phyloP scores from a whole-genome alignment of 1,140 invertebrate species.

The Ladona fulva region DNA sequence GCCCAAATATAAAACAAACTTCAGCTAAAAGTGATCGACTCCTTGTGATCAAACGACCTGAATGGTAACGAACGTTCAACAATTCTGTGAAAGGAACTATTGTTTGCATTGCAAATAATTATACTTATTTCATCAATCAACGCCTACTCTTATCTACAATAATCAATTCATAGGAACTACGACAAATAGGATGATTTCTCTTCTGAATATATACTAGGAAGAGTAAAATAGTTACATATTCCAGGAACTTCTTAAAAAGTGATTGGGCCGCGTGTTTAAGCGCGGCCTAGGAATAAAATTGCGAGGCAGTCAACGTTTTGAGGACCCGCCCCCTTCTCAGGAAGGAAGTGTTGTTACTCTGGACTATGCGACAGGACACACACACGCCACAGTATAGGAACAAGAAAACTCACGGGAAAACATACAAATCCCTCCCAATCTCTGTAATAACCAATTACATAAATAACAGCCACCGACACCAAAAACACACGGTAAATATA shows the following conservation, averaged over 20 bases:
- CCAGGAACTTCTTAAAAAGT: neutral
- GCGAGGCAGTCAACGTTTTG: neutral
- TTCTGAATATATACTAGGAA: neutral
- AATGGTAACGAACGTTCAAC: neutral
- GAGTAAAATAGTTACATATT: neutral
- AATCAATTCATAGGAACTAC: slow-evolving; percentile 1
- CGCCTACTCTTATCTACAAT: neutral
- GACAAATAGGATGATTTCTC: neutral
- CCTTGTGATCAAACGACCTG: too few relatives aligned
- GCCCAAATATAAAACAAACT: too few relatives aligned
- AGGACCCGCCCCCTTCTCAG: neutral
- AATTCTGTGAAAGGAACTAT: neutral
- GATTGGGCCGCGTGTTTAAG: too few relatives aligned
- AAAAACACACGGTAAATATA: neutral
- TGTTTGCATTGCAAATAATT: neutral
- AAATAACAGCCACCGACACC: slow-evolving; percentile 7
- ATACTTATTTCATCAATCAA: neutral
- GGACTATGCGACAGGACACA: neutral
- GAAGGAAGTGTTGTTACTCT: neutral
- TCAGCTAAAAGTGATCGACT: too few relatives aligned
- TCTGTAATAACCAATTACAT: neutral
- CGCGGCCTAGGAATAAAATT: neutral
- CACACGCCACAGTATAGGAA: neutral
- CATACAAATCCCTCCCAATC: neutral
- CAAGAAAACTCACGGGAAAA: neutral